phyloP scores from a whole-genome alignment of 2,797 vertebrate species.

The Hozukius guyotensis region DNA sequence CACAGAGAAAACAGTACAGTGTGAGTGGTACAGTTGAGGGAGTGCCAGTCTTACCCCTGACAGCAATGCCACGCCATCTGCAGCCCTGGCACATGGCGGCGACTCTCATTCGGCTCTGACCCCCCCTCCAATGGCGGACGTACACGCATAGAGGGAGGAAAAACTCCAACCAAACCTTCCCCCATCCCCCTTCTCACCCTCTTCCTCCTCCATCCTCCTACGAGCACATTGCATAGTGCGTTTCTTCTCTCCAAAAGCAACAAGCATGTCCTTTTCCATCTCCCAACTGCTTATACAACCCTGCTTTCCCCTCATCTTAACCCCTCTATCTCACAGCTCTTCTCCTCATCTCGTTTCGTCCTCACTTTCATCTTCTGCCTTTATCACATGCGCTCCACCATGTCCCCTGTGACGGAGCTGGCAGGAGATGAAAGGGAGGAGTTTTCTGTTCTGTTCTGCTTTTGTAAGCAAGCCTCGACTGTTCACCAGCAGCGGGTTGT shows the following conservation, averaged over 20 bases:
- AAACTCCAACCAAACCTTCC: constrained; percentile 36
- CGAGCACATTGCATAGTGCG: not conserved
- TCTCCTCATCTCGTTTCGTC: constrained; percentile 23
- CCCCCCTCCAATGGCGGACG: constrained; percentile 47
- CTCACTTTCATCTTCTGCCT: constrained; percentile 10
- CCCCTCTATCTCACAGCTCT: constrained; percentile 38
- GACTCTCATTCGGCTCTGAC: constrained; percentile 34
- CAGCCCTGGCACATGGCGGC: constrained; percentile 72
- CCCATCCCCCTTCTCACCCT: constrained; percentile 42
- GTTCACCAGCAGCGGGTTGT: constrained; percentile 9
- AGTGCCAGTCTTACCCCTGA: constrained; percentile 64
- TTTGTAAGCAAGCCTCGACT: constrained; percentile 33
- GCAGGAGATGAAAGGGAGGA: constrained; percentile 62
- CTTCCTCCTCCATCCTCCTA: constrained; percentile 11
- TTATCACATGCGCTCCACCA: constrained; percentile 40
- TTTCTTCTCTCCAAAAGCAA: constrained; percentile 13
- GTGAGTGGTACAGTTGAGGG: constrained; percentile 70
- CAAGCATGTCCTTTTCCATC: not conserved
- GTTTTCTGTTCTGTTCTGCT: constrained; percentile 38
- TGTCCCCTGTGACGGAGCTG: constrained; percentile 57
- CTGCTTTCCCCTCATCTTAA: constrained; percentile 3
- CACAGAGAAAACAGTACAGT: constrained; percentile 39
- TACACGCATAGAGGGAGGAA: constrained; percentile 33
- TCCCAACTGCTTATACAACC: constrained; percentile 17
- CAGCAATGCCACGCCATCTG: constrained; percentile 77